These are phyloP conservation scores for Sarcophaga bullata DNA, from an alignment of 1,140 invertebrate species.

Conservation along the genomic window DNA sequence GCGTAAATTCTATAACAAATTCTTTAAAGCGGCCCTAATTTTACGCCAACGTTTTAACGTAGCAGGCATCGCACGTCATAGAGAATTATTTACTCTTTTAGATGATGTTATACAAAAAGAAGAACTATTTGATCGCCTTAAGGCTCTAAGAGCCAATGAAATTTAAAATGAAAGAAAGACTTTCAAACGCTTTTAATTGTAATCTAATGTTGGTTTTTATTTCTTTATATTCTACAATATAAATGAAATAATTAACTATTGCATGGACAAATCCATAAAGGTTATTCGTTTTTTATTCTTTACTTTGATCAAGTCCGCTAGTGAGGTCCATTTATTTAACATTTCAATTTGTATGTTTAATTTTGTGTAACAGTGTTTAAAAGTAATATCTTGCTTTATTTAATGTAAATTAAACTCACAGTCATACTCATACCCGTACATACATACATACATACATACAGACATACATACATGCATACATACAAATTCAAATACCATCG, in stretches of 20 bases:
- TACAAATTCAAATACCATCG: background rate
- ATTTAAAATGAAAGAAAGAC: background rate
- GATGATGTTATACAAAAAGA: slow-evolving; percentile 6
- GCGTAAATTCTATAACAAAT: slow-evolving; percentile 26
- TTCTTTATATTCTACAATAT: background rate
- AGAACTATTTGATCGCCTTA: background rate
- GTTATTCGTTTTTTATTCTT: slow-evolving; percentile 2
- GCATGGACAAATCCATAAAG: slow-evolving; percentile 34
- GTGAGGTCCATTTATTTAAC: background rate
- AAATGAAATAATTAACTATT: background rate
- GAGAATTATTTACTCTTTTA: slow-evolving; percentile 15
- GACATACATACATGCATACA: background rate
- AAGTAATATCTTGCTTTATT: too few species aligned
- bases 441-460: background rate
- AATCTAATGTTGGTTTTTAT: background rate
- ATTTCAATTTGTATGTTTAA: too few species aligned
- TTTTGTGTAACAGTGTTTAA: too few species aligned
- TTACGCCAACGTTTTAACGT: background rate
- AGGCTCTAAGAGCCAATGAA: slow-evolving; percentile 4
- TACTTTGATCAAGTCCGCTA: background rate
- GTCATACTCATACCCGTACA: background rate
- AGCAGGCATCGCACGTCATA: background rate
- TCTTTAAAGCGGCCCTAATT: background rate
- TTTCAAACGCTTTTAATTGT: too few species aligned
- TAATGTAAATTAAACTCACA: background rate